Evolutionary conservation across 1,140 invertebrate species (phyloP).

Genomic region (Camponotus pennsylvanicus): DNA sequence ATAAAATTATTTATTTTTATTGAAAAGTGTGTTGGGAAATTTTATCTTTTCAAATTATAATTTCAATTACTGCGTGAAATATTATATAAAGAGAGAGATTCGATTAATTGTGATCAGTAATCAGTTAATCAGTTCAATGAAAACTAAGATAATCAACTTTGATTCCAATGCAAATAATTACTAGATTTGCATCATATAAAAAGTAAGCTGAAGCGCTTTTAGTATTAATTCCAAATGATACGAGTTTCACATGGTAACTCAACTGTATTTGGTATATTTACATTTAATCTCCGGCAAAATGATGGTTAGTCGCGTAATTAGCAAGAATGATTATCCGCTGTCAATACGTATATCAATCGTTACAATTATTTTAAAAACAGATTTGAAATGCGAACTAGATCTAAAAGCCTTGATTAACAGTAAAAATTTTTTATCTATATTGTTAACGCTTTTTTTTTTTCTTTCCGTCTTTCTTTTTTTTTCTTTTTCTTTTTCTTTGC

Average conservation of each 20-base stretch:
- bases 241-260: conserved; percentile 30
- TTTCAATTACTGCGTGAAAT: neutral
- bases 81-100: neutral
- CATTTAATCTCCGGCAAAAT: conserved; percentile 71
- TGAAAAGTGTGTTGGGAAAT: neutral
- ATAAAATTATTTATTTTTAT: neutral
- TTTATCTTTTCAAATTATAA: neutral
- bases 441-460: no score
- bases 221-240: conserved; percentile 34
- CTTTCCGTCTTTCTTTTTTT: no score
- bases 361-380: conserved; percentile 53
- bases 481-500: neutral
- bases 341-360: conserved; percentile 48
- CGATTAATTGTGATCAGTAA: neutral
- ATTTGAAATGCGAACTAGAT: conserved; percentile 44
- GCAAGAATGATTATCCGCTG: conserved; percentile 67
- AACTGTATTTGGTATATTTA: conserved; percentile 62
- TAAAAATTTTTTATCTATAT: neutral
- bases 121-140: neutral
- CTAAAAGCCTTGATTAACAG: conserved; percentile 21
- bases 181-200: conserved; percentile 12
- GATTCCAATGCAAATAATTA: neutral
- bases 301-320: conserved; percentile 72
- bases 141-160: neutral
- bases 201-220: conserved; percentile 25